Conservation (phyloP, 2,797 vertebrate genomes). For the Enteromius anoplus region DNA sequence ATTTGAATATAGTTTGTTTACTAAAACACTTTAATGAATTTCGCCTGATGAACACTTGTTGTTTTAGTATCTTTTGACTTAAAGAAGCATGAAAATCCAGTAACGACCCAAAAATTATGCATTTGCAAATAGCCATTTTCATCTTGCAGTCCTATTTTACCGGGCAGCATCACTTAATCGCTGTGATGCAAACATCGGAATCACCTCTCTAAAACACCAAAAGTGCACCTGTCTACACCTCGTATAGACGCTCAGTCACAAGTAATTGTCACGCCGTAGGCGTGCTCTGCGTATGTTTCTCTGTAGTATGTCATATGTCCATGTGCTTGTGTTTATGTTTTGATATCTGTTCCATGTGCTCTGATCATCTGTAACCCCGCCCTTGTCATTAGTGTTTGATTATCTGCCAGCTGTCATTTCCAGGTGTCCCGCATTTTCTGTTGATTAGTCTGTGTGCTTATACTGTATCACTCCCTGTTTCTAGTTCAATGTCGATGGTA, state of each 20-base stretch:
- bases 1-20: slow-evolving; percentile 11
- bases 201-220: not conserved
- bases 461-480: no score
- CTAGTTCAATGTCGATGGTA: no score
- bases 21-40: not conserved
- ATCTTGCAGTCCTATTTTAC: not conserved
- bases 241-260: not conserved
- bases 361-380: no score
- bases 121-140: not conserved
- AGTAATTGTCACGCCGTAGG: not conserved
- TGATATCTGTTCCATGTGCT: no score
- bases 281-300: no score
- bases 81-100: slow-evolving; percentile 1
- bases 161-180: not conserved
- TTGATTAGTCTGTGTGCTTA: no score
- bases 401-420: no score
- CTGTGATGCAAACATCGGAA: not conserved
- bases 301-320: no score
- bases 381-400: no score
- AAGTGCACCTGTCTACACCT: not conserved
- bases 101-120: not conserved
- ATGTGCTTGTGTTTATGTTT: no score
- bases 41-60: no score
- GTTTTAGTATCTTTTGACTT: not conserved
- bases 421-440: no score